Evolutionary conservation across 1,140 invertebrate genomes (phyloP), one percentile per base, ranked within the genome.

Genomic region (Papilio machaon): DNA sequence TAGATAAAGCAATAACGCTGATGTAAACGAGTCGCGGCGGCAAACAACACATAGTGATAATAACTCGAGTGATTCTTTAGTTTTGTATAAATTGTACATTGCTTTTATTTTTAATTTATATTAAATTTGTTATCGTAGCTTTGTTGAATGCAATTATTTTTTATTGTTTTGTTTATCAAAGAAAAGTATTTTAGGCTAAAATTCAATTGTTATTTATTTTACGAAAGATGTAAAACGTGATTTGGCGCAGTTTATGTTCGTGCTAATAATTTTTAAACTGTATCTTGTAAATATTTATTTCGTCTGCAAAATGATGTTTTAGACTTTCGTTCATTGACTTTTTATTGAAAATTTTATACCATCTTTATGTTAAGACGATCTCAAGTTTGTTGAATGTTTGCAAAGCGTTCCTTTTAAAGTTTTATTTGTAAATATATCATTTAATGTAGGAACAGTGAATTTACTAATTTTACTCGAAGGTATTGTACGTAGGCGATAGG

Each of bases 321-420:
- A 90, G 91, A 89, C 81, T 90, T 91, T 90, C 89, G 88, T 90
- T 92, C 88, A 89, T 90, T 89, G 88, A 90, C 86, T 90, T 90
- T 91, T 88, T 92, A 92, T 93, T 90, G 83, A 90, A 92, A 92
- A 91, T 89, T 92, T 91, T 93, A 91, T 94, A 94, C 92, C 93
- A 94, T 94, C 91, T 91, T 92, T 94, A 94, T 90, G 90, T 93
- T 94, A 94, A 94, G 92, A 93, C 92, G 93, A 94, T 94, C 93
- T 94, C 92, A 94, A 93, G 91, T 94, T 94, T 94, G 92, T 93
- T 94, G 92, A 93, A 94, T 94, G 92, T 94, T 94, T 94, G 91
- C 93, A 93, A 94, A 94, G 93, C 93, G 93, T 94, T 94, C 93
- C 92, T 94, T 94, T 94, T 93, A 94, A 94, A 94, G 91, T 93